A percentile compares a stretch with the other conserved stretches of the same genome.
phyloP scores from a whole-genome alignment of 2,888 invertebrate species.

The Pterostichus madidus region DNA sequence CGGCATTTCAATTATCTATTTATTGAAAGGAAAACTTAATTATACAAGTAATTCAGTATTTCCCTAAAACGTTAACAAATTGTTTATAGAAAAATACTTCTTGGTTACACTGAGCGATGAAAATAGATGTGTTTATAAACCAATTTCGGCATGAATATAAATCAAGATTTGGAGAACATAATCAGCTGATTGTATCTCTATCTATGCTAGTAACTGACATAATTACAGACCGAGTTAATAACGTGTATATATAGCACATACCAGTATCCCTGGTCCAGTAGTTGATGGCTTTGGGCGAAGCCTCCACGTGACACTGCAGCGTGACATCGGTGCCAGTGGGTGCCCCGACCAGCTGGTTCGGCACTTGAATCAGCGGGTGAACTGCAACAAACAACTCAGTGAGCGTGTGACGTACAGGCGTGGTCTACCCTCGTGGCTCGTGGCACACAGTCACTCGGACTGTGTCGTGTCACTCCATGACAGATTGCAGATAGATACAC shows the following conservation, averaged over 20 bases:
- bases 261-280: slow-evolving; percentile 95
- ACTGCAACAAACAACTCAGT: slow-evolving; percentile 80
- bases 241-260: slow-evolving; percentile 77
- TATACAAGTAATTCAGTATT: no score
- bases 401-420: slow-evolving; percentile 38
- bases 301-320: slow-evolving; percentile 91
- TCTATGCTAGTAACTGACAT: background rate
- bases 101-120: no score
- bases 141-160: background rate
- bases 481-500: slow-evolving; percentile 32
- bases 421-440: background rate
- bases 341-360: slow-evolving; percentile 94
- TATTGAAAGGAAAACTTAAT: no score
- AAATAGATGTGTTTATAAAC: no score
- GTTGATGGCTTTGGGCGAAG: slow-evolving; percentile 95
- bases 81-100: no score
- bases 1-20: no score
- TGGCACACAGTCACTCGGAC: slow-evolving; percentile 1
- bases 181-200: no score
- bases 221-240: slow-evolving; percentile 13
- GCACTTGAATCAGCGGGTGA: slow-evolving; percentile 95
- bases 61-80: no score
- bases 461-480: slow-evolving; percentile 29
- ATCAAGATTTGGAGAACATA: no score
- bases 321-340: slow-evolving; percentile 92